Evolutionary conservation across 2,797 vertebrate genomes (phyloP).

Genomic region (Meda fulgida): DNA sequence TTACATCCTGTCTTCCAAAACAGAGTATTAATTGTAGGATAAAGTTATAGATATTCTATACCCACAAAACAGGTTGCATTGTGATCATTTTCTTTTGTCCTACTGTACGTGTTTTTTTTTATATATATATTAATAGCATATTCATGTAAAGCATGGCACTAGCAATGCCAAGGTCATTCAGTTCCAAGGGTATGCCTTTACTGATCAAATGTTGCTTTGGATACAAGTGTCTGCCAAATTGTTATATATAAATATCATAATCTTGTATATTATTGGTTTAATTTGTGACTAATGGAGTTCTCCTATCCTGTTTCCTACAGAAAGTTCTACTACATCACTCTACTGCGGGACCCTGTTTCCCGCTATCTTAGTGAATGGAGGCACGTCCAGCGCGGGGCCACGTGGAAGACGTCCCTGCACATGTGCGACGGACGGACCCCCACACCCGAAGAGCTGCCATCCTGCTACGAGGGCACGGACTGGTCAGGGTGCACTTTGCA

Average conservation of each 20-base stretch:
- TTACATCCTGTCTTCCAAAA: conserved; percentile 1
- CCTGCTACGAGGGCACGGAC: conserved; percentile 96
- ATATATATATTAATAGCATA: too few species aligned
- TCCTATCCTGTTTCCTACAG: conserved; percentile 68
- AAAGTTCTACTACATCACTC: conserved; percentile 98
- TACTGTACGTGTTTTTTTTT: neutral
- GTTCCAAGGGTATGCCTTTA: neutral
- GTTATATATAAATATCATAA: neutral
- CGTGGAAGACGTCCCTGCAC: conserved; percentile 97
- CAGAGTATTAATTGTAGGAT: neutral
- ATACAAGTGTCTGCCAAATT: neutral
- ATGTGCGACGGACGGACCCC: conserved; percentile 98
- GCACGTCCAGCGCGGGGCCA: conserved; percentile 95
- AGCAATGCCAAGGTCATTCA: neutral
- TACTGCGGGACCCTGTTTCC: conserved; percentile 95
- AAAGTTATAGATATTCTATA: neutral
- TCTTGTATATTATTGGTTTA: neutral
- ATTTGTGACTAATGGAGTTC: neutral
- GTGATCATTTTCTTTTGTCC: neutral
- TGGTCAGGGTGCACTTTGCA: conserved; percentile 97
- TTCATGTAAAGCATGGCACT: neutral
- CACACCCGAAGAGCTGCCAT: conserved; percentile 91
- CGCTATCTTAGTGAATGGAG: conserved; percentile 99
- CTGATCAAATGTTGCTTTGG: neutral
- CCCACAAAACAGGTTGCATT: neutral